phyloP scores from a whole-genome alignment of 2,797 vertebrate genomes.

The Synanceia verrucosa region DNA sequence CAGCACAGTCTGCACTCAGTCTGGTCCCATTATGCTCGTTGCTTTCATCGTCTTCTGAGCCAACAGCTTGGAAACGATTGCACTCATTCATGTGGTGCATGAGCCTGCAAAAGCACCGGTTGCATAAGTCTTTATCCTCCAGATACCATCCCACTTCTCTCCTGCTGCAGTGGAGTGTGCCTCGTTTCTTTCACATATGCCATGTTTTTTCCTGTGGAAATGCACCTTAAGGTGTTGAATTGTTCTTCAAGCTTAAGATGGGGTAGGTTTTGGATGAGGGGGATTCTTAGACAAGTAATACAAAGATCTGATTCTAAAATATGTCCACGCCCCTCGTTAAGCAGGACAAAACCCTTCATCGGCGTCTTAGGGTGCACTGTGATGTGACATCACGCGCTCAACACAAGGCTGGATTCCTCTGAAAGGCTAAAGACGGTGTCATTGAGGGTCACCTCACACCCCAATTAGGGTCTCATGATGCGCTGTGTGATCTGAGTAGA shows the following conservation, averaged over 20 bases:
- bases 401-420: conserved; percentile 20
- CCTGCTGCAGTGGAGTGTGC: conserved; percentile 53
- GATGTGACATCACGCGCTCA: conserved; percentile 48
- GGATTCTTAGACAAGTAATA: not conserved
- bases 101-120: conserved; percentile 49
- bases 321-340: not conserved
- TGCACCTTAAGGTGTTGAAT: conserved; percentile 30
- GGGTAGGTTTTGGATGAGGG: conserved; percentile 4
- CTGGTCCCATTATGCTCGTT: conserved; percentile 43
- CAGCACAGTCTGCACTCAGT: conserved; percentile 42
- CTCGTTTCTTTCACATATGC: conserved; percentile 48
- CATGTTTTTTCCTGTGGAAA: conserved; percentile 25
- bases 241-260: not conserved
- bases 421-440: not conserved
- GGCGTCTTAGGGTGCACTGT: conserved; percentile 9
- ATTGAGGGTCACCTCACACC: conserved; percentile 13
- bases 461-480: conserved; percentile 32
- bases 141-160: conserved; percentile 34
- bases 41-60: conserved; percentile 39
- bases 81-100: conserved; percentile 64
- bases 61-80: conserved; percentile 40
- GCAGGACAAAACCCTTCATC: not conserved
- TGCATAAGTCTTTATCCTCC: conserved; percentile 45
- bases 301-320: not conserved
- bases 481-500: not conserved